Conservation (phyloP, 2,888 invertebrate genomes). For the Choristoneura rosaceana region DNA sequence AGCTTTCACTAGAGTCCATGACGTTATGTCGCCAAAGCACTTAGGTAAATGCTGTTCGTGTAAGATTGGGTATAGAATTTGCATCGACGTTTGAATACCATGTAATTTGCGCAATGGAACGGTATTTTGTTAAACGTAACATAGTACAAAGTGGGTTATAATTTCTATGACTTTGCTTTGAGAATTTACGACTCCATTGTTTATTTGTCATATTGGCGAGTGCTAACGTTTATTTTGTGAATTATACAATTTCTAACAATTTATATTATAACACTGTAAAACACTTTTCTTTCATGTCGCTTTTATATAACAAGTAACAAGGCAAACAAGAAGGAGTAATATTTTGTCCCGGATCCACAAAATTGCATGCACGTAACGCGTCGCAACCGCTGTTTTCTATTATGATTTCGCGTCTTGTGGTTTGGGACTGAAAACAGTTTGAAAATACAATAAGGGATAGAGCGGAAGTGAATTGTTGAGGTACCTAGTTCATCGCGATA, state of each 20-base stretch:
- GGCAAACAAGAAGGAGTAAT: conserved; percentile 29
- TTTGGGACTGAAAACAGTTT: conserved; percentile 28
- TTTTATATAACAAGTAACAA: conserved; percentile 18
- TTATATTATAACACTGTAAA: conserved; percentile 6
- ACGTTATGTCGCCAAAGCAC: conserved; percentile 72
- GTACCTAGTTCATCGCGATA: conserved; percentile 60
- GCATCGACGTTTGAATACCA: conserved; percentile 66
- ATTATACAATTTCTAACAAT: not conserved
- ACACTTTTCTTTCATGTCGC: conserved; percentile 14
- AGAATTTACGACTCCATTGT: conserved; percentile 38
- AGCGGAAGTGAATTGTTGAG: conserved; percentile 50
- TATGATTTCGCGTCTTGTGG: conserved; percentile 29
- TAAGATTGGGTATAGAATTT: conserved; percentile 70
- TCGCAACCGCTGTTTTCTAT: conserved; percentile 34
- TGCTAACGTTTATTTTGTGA: conserved; percentile 44
- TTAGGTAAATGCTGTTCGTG: conserved; percentile 68
- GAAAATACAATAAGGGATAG: conserved; percentile 44
- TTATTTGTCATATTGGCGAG: conserved; percentile 46
- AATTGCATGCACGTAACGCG: conserved; percentile 36
- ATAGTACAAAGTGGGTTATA: conserved; percentile 22
- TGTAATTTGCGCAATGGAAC: conserved; percentile 58
- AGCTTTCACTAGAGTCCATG: conserved; percentile 76
- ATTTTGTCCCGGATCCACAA: conserved; percentile 30
- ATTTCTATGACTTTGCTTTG: conserved; percentile 33
- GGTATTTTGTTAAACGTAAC: conserved; percentile 52